phyloP scores from a whole-genome alignment of 2,888 invertebrate species.

The Acrobasis suavella region DNA sequence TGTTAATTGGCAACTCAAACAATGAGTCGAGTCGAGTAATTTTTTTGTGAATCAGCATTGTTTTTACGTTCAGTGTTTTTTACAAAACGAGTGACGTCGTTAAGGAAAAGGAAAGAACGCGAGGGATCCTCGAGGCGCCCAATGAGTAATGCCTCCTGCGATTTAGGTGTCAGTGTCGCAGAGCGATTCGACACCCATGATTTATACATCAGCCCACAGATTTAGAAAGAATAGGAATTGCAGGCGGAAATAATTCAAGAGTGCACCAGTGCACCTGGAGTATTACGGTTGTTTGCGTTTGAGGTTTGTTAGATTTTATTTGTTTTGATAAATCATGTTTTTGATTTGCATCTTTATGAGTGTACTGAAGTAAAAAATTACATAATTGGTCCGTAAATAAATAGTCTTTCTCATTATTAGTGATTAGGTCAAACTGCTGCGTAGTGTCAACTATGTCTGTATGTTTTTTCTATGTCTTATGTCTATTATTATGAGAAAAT shows the following conservation, averaged over 20 bases:
- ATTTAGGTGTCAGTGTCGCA: conserved; percentile 52
- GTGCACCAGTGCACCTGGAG: neutral
- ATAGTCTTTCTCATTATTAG: too few species aligned
- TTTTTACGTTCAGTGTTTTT: conserved; percentile 2
- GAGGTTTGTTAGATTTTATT: too few species aligned
- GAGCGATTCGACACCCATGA: conserved; percentile 37
- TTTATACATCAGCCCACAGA: conserved; percentile 32
- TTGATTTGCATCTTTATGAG: too few species aligned
- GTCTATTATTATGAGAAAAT: too few species aligned
- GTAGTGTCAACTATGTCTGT: too few species aligned
- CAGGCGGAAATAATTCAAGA: neutral
- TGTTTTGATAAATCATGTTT: too few species aligned
- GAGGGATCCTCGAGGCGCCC: conserved; percentile 52
- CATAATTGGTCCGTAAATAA: too few species aligned
- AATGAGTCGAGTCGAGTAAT: neutral
- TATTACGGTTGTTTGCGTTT: too few species aligned
- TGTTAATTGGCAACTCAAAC: neutral
- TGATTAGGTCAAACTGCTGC: too few species aligned
- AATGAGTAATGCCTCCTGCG: conserved; percentile 61
- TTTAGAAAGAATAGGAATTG: conserved; percentile 26
- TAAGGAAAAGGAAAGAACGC: conserved; percentile 44
- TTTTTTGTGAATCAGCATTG: conserved; percentile 1
- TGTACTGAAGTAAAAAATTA: too few species aligned
- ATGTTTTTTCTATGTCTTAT: too few species aligned
- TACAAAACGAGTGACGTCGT: conserved; percentile 25